Evolutionary conservation across 2,113 vertebrate genomes (phyloP).

Genomic region (zebrafish (Danio rerio)): DNA sequence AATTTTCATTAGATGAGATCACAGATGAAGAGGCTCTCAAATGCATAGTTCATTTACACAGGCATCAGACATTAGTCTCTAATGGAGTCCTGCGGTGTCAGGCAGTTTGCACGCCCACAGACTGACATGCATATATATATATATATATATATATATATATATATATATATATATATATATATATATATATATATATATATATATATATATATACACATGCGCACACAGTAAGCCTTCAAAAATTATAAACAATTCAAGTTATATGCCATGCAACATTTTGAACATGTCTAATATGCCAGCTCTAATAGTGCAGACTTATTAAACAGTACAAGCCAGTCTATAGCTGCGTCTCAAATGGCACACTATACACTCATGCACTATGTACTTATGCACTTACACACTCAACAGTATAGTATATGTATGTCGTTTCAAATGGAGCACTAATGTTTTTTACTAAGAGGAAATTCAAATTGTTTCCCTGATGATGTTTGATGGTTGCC

Average conservation of each 20-base stretch:
- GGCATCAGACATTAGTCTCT: slow-evolving; percentile 12
- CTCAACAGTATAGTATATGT: too few species aligned
- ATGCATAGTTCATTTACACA: slow-evolving; percentile 21
- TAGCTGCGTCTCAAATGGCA: too few species aligned
- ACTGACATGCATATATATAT: not conserved
- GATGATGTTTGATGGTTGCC: too few species aligned
- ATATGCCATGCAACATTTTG: not conserved
- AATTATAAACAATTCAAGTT: not conserved
- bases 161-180: too few species aligned
- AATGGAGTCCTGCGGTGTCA: slow-evolving; percentile 15
- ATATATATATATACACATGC: too few species aligned
- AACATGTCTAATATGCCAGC: not conserved
- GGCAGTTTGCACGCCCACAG: slow-evolving; percentile 9
- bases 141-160: too few species aligned
- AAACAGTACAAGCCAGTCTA: not conserved
- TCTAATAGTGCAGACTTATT: not conserved
- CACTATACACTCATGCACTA: too few species aligned
- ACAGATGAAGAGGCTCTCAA: slow-evolving; percentile 27
- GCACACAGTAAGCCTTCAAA: not conserved
- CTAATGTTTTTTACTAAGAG: too few species aligned
- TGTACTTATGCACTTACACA: too few species aligned
- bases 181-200: too few species aligned
- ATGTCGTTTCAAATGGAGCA: too few species aligned
- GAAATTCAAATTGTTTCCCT: too few species aligned
- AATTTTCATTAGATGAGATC: slow-evolving; percentile 24